A percentile compares a stretch with the other conserved stretches of the same genome.
Conservation (phyloP, 2,888 invertebrate species). For the Flexamia atlantica region DNA sequence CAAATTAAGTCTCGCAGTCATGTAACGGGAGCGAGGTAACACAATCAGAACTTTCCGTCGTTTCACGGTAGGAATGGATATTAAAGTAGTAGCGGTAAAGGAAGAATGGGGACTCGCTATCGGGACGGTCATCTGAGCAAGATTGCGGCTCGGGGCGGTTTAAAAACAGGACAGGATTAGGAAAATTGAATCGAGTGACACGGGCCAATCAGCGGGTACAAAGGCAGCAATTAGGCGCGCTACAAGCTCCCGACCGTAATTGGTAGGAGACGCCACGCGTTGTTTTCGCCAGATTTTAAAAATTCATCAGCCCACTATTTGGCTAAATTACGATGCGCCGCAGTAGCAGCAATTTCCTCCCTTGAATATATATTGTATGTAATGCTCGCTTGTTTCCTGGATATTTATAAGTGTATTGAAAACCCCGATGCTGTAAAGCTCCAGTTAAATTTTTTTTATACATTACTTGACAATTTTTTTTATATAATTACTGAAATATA, state of each 20-base stretch:
- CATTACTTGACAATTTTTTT: too few relatives aligned
- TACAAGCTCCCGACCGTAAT: constrained; percentile 1
- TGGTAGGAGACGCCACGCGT: constrained; percentile 31
- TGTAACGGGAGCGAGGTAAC: not conserved
- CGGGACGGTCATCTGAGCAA: not conserved
- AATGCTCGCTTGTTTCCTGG: constrained; percentile 6
- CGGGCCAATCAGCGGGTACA: constrained; percentile 59
- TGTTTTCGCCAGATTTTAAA: constrained; percentile 42
- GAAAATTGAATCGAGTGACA: constrained; percentile 59
- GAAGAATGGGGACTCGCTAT: not conserved
- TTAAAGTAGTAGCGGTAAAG: constrained; percentile 6
- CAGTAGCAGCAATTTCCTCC: constrained; percentile 40
- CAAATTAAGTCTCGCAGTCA: not conserved
- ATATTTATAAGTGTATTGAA: not conserved
- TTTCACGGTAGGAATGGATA: not conserved
- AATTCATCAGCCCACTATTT: constrained; percentile 45
- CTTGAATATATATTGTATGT: constrained; percentile 38
- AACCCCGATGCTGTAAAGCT: too few relatives aligned
- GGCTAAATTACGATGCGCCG: constrained; percentile 43
- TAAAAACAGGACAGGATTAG: constrained; percentile 50
- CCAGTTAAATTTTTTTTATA: too few relatives aligned
- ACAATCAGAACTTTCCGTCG: constrained; percentile 8
- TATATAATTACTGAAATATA: too few relatives aligned
- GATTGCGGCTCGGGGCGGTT: constrained; percentile 28
- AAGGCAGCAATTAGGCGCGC: constrained; percentile 49